Percentiles rank a stretch among this genome's conserved stretches.
Conservation (phyloP, 2,888 invertebrate species). For the Belgica antarctica region DNA sequence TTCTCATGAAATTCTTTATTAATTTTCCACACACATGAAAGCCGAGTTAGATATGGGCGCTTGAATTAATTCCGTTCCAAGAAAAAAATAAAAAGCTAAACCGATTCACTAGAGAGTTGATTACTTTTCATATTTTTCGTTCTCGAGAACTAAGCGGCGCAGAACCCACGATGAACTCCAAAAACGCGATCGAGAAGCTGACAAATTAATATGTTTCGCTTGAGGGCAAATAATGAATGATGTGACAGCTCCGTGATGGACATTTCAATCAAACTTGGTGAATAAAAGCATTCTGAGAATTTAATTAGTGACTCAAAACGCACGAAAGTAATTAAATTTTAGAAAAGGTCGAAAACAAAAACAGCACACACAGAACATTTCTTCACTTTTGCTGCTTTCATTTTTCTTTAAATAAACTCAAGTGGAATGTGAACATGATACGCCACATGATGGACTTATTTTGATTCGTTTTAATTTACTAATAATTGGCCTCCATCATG, state of each 20-base stretch:
- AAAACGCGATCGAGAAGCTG: neutral
- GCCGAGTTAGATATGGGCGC: neutral
- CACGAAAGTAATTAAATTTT: neutral
- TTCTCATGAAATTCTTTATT: neutral
- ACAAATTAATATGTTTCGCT: neutral
- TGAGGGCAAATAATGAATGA: neutral
- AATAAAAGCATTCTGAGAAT: neutral
- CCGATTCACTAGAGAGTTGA: neutral
- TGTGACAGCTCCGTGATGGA: slow-evolving; percentile 8
- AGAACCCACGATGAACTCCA: neutral
- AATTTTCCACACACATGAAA: neutral
- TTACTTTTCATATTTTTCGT: neutral
- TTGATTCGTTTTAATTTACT: slow-evolving; percentile 40
- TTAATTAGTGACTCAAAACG: neutral
- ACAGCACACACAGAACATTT: too few species aligned
- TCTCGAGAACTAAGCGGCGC: too few species aligned
- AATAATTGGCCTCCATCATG: slow-evolving; percentile 31
- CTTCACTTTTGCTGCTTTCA: neutral
- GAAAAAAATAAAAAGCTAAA: neutral
- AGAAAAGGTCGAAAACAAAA: too few species aligned
- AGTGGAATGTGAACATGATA: neutral
- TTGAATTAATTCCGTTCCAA: neutral
- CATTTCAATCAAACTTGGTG: neutral
- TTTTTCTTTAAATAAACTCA: neutral
- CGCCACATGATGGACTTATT: neutral